phyloP scores from a whole-genome alignment of 2,888 invertebrate species.

The Leucozona laternaria region DNA sequence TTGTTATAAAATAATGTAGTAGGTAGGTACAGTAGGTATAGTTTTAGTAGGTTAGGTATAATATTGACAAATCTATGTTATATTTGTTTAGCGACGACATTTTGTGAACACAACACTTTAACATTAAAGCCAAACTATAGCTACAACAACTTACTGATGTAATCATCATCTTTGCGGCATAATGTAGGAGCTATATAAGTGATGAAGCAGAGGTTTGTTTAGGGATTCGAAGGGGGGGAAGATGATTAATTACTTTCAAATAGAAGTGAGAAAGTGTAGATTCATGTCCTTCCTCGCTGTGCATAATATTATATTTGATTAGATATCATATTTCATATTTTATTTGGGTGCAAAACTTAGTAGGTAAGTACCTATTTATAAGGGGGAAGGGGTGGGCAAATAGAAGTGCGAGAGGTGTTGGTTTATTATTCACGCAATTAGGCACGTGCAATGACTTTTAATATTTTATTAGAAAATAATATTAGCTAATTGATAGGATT shows the following conservation, averaged over 20 bases:
- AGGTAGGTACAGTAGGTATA: background rate
- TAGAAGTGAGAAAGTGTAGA: conserved; percentile 4
- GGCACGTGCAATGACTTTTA: conserved; percentile 21
- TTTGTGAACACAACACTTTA: conserved; percentile 73
- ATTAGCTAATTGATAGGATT: conserved; percentile 25
- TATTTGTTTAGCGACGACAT: conserved; percentile 66
- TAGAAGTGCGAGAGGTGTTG: background rate
- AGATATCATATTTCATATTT: conserved; percentile 37
- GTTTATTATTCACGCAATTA: conserved; percentile 26
- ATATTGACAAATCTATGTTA: conserved; percentile 59
- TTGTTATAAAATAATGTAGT: background rate
- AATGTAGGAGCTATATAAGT: background rate
- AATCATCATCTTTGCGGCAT: conserved; percentile 40
- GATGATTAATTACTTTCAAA: conserved; percentile 63
- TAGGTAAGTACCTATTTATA: background rate
- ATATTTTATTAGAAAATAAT: conserved; percentile 25
- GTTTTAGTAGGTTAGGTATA: conserved; percentile 28
- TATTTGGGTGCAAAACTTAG: background rate
- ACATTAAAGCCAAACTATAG: conserved; percentile 52
- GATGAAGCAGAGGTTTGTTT: background rate
- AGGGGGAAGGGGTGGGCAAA: background rate
- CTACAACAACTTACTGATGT: conserved; percentile 38
- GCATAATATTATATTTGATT: conserved; percentile 6
- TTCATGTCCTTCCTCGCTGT: conserved; percentile 35
- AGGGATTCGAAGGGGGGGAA: background rate